Base-by-base conservation (phyloP, 2,797 vertebrate species). In the Microcaecilia unicolor region DNA sequence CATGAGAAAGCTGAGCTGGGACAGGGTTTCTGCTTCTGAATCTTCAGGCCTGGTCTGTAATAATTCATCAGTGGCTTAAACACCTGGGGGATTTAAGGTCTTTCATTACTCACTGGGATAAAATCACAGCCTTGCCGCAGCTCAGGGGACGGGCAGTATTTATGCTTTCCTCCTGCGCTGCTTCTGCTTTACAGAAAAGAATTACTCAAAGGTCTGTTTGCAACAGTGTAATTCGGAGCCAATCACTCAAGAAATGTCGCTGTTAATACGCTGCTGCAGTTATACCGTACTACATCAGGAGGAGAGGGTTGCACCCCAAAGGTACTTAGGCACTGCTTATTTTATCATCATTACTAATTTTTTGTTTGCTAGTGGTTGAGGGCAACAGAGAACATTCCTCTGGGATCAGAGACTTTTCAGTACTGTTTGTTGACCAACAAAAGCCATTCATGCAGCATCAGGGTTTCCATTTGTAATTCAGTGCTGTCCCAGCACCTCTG, bases 31-130 rank as follows among this genome's bases (percentile, higher is more conserved):
- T 48, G 48, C 48, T 48, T 45, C 48, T 48, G 32, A 45, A 45
- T 48, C 37, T 45, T 45, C 41, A 36, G 45, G 28, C 48, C 48
- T 48, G 48, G 39, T 45, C 45, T 48, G 41, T 48, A 48, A 48
- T 41, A 48, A 48, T 41, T 48, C 45, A 48, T 48, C 45, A 48
- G 45, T 48, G 45, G 37, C 45, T 48, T 48, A 48, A 48, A 45
- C 45, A 48, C 45, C 45, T 48, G 45, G 45, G 45, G 45, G 48
- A 48, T 36, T 48, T 48, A 32, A 48, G 45, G 45, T 36, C 45
- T 48, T 48, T 48, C 45, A 48, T 48, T 48, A 48, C 45, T 48
- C 45, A 48, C 37, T 48, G 45, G 45, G 45, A 48, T 48, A 48
- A 48, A 48, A 48, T 48, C 45, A 48, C 45, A 48, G 32, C n/a